Conservation (phyloP, 2,113 vertebrate genomes). For the Junco hyemalis region DNA sequence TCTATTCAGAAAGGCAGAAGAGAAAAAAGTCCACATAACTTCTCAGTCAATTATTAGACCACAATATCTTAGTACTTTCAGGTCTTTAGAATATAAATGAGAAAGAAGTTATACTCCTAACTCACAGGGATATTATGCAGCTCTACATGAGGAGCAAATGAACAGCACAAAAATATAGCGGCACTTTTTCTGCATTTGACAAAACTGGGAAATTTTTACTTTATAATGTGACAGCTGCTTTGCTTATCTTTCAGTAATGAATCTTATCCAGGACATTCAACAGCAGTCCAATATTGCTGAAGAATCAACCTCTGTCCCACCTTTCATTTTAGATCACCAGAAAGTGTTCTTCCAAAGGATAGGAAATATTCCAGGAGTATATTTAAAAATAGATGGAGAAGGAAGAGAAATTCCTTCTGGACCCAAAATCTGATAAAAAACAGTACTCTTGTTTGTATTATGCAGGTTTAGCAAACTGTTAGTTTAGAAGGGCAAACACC, state of each 20-base stretch:
- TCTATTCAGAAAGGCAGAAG: not conserved
- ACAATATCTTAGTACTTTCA: not conserved
- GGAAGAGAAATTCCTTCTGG: not conserved
- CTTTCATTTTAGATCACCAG: not conserved
- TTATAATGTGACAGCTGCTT: not conserved
- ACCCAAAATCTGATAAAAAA: not conserved
- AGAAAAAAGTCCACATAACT: not conserved
- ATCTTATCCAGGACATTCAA: not conserved
- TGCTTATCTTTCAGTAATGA: not conserved
- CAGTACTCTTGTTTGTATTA: not conserved
- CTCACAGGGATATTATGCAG: not conserved
- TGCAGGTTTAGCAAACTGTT: not conserved
- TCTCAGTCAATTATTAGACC: not conserved
- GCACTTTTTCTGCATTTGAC: not conserved
- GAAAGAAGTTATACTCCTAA: not conserved
- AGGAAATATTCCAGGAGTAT: not conserved
- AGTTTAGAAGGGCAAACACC: not conserved
- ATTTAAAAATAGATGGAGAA: not conserved
- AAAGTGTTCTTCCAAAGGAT: not conserved
- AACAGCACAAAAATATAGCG: not conserved
- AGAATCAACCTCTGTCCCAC: not conserved
- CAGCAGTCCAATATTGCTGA: not conserved
- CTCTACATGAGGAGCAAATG: not conserved
- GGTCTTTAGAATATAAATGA: not conserved
- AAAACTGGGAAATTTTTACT: not conserved